These are phyloP conservation scores for Corythaixoides concolor DNA, from an alignment of 2,113 vertebrate species.

Conservation along the genomic window DNA sequence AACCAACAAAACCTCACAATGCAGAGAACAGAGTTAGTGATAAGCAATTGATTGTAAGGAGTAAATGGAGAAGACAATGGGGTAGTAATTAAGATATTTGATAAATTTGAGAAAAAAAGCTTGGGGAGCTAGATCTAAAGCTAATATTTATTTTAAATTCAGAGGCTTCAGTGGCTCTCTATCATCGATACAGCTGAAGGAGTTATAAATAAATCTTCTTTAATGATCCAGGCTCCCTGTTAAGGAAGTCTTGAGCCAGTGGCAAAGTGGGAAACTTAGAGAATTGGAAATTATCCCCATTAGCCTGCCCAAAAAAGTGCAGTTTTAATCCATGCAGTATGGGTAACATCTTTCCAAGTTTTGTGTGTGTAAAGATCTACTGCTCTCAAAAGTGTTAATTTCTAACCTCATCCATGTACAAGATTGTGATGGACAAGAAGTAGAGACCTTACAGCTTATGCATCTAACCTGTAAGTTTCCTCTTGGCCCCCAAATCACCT, in stretches of 20 bases:
- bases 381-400: not conserved
- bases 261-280: no score
- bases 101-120: not conserved
- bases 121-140: not conserved
- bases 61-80: not conserved
- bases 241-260: not conserved
- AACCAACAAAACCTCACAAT: not conserved
- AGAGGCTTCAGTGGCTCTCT: not conserved
- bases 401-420: not conserved
- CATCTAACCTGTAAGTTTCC: not conserved
- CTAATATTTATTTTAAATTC: not conserved
- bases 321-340: not conserved
- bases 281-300: not conserved
- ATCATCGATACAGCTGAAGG: not conserved
- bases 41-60: not conserved
- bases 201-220: not conserved
- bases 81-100: not conserved
- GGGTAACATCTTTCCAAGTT: not conserved
- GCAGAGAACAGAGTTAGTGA: not conserved
- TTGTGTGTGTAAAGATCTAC: not conserved
- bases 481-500: not conserved
- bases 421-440: not conserved
- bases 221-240: not conserved
- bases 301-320: not conserved
- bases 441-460: not conserved